Conservation (phyloP, 1,140 invertebrate genomes). For the Drosophila varians region DNA sequence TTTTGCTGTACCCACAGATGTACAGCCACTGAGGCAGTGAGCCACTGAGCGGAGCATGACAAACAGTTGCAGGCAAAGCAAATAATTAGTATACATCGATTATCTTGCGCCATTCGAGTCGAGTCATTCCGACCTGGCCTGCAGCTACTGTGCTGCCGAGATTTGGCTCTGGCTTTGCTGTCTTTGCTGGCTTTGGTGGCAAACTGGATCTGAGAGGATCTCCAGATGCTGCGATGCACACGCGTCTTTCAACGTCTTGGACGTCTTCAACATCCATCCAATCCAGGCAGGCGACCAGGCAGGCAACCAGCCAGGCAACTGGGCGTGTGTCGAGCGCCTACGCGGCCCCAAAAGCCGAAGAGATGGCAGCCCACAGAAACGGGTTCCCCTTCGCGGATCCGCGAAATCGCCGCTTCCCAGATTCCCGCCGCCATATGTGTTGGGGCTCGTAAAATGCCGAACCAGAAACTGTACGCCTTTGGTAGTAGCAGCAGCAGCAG, state of each 20-base stretch:
- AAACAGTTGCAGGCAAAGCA: conserved; percentile 81
- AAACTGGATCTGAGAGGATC: conserved; percentile 63
- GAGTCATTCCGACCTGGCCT: conserved; percentile 35
- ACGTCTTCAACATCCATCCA: conserved; percentile 9
- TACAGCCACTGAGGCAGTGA: conserved; percentile 44
- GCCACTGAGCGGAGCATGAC: conserved; percentile 64
- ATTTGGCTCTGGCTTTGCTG: neutral
- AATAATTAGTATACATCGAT: conserved; percentile 83
- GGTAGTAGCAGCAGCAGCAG: conserved; percentile 19
- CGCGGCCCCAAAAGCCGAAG: conserved; percentile 53
- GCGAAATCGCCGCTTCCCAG: conserved; percentile 6
- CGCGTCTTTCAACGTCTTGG: conserved; percentile 32
- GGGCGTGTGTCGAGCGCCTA: conserved; percentile 65
- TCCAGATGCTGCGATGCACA: conserved; percentile 74
- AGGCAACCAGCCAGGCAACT: conserved; percentile 3
- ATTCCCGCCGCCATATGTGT: conserved; percentile 56
- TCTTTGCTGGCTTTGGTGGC: conserved; percentile 5
- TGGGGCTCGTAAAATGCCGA: conserved; percentile 57
- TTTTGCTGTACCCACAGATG: conserved; percentile 69
- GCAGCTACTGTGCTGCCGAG: conserved; percentile 52
- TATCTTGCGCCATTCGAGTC: conserved; percentile 59
- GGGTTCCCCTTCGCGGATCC: conserved; percentile 56
- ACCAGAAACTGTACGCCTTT: conserved; percentile 67
- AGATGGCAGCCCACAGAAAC: conserved; percentile 73
- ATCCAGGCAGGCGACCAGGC: neutral